Conservation (phyloP, 2,797 vertebrate genomes). For the Eulemur rubriventer region DNA sequence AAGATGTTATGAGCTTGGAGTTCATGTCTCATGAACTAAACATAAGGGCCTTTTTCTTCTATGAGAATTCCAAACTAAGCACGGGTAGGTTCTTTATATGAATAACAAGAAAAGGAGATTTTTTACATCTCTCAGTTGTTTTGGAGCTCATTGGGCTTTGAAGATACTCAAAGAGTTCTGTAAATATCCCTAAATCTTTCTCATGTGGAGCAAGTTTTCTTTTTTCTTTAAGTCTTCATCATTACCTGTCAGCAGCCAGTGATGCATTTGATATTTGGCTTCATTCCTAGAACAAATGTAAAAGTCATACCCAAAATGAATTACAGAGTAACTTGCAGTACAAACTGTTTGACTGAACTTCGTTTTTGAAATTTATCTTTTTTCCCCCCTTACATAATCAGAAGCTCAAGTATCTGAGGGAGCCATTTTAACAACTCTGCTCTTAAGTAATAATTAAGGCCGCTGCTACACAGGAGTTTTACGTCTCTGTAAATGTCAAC, state of each 20-base stretch:
- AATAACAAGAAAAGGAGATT: not conserved
- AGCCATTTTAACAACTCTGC: slow-evolving; percentile 29
- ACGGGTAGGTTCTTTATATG: not conserved
- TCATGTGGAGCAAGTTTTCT: not conserved
- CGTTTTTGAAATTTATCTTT: slow-evolving; percentile 49
- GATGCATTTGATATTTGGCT: slow-evolving; percentile 39
- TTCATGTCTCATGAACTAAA: not conserved
- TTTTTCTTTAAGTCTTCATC: not conserved
- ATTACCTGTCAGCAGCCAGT: slow-evolving; percentile 8
- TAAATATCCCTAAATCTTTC: slow-evolving; percentile 24
- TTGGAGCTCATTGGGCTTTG: not conserved
- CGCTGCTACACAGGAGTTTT: not conserved
- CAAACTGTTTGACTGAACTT: slow-evolving; percentile 35
- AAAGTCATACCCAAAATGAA: slow-evolving; percentile 27
- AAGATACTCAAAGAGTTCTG: not conserved
- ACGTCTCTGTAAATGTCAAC: slow-evolving; percentile 57
- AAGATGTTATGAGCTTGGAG: not conserved
- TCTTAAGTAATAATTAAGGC: slow-evolving; percentile 63
- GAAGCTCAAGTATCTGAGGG: slow-evolving; percentile 18
- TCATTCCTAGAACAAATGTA: slow-evolving; percentile 47
- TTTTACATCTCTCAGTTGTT: not conserved
- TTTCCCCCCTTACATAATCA: slow-evolving; percentile 46
- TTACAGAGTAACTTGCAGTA: not conserved
- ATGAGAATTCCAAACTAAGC: not conserved
- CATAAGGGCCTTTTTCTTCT: not conserved